A percentile compares a stretch with the other conserved stretches of the same genome.
These are phyloP conservation scores for Cichladusa arquata DNA, from an alignment of 2,113 vertebrate genomes.

Conservation along the genomic window DNA sequence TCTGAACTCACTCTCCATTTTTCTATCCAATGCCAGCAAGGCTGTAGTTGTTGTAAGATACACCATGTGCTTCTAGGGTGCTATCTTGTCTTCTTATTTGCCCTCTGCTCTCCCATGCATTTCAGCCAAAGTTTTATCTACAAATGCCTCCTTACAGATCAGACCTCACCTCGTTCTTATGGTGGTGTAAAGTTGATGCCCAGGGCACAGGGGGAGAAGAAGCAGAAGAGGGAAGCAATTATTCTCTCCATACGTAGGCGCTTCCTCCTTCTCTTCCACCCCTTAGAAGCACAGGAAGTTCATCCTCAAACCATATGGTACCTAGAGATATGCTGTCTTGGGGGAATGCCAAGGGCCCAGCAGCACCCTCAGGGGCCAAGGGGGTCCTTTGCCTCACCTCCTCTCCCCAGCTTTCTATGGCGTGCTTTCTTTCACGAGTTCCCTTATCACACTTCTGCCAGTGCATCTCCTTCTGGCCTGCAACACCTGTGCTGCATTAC, in stretches of 20 bases:
- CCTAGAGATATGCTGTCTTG: conserved; percentile 26
- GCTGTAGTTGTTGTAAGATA: neutral
- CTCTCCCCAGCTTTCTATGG: neutral
- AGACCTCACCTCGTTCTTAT: neutral
- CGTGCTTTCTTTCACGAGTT: neutral
- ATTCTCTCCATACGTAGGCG: neutral
- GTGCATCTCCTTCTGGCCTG: neutral
- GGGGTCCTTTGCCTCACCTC: neutral
- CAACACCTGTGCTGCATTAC: conserved; percentile 48
- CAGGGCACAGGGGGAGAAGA: neutral
- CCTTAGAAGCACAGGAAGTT: conserved; percentile 47
- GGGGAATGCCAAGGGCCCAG: conserved; percentile 13
- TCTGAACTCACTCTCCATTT: neutral
- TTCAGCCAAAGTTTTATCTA: neutral
- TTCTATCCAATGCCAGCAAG: neutral
- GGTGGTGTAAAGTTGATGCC: neutral
- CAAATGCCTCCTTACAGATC: neutral
- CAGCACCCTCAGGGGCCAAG: neutral
- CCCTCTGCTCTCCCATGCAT: neutral
- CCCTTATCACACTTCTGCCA: conserved; percentile 8
- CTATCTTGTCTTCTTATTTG: neutral
- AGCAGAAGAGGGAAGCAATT: conserved; percentile 45
- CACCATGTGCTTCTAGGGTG: neutral
- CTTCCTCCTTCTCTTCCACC: conserved; percentile 42
- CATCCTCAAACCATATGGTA: conserved; percentile 54